Conservation (phyloP, 2,797 vertebrate genomes). For the Moxostoma hubbsi region DNA sequence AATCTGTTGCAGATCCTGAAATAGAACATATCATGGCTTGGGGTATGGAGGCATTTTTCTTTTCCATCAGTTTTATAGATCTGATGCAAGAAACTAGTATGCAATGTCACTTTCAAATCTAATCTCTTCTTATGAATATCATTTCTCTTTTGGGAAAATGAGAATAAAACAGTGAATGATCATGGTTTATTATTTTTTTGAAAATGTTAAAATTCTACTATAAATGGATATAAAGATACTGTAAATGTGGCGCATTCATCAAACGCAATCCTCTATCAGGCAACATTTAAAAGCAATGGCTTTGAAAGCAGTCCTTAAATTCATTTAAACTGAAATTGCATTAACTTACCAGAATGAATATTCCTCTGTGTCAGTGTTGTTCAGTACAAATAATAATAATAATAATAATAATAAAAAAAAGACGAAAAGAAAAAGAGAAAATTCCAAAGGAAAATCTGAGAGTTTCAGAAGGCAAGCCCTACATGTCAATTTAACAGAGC, state of each 20-base stretch:
- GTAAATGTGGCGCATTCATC: not conserved
- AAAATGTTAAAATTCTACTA: not conserved
- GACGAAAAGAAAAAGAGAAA: slow-evolving; percentile 40
- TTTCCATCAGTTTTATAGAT: slow-evolving; percentile 11
- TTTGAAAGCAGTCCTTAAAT: slow-evolving; percentile 15
- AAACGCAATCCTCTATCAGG: too few relatives aligned
- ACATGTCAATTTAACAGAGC: slow-evolving; percentile 78
- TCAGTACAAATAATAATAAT: not conserved
- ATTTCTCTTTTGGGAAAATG: not conserved
- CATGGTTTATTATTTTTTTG: too few relatives aligned
- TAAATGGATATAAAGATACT: not conserved
- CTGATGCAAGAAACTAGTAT: not conserved
- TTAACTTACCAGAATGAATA: slow-evolving; percentile 76
- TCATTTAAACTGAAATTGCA: slow-evolving; percentile 27
- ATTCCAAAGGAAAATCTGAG: slow-evolving; percentile 58
- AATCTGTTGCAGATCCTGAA: slow-evolving; percentile 4
- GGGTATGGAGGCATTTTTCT: not conserved
- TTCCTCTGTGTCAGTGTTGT: slow-evolving; percentile 54
- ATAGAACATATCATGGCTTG: slow-evolving; percentile 1
- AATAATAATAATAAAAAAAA: too few relatives aligned
- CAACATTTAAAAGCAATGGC: not conserved
- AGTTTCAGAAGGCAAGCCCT: slow-evolving; percentile 72
- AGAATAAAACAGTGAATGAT: too few relatives aligned
- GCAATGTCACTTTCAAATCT: not conserved
- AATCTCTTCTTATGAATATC: not conserved